Evolutionary conservation across 2,113 vertebrate species (phyloP), one percentile per base, ranked within the genome.

Genomic region (Microcebus ravelobensis): DNA sequence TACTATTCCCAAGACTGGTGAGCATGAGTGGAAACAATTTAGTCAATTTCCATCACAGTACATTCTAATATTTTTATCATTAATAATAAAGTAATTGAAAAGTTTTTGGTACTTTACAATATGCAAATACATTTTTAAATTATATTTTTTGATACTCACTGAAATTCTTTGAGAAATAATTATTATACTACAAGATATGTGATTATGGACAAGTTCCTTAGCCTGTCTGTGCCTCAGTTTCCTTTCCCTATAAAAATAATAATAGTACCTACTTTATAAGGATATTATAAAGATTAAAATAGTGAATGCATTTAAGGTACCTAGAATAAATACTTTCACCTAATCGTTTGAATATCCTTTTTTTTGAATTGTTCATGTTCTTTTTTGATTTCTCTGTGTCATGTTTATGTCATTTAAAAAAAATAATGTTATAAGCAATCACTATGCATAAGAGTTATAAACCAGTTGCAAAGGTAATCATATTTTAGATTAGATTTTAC

Each of bases 91-190:
- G 9, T 52, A 74, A 21, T 73, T 25, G 3, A 79, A 85, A 83
- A 36, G 6, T 77, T 79, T 92, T 88, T 65, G 59, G 42, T 50
- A 63, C 14, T 95, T 59, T 39, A 2, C 36, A 80, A 67, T 71
- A 89, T 15, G 7, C 21, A 92, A 95, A 95, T 11, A 14, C 59
- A 89, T 39, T 81, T 96, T 87, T 70, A 90, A 94, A 80, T 27
- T 73, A 63, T 50, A 71, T 88, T 74, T 94, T 94, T 71, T 80
- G 8, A 61, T 82, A 74, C 50, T 90, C 45, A 79, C 2, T 85
- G 57, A 92, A 95, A 95, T 13, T 50, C 48, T 25, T 81, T 96
- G 70, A 82, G n/a, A 82, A 95, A 83, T 59, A 90, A 55, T 79
- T 84, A 89, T n/a, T 74, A 36, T 42, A 65, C 39, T 84, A 42